phyloP scores from a whole-genome alignment of 2,113 vertebrate species.

The Reinhardtius hippoglossoides region DNA sequence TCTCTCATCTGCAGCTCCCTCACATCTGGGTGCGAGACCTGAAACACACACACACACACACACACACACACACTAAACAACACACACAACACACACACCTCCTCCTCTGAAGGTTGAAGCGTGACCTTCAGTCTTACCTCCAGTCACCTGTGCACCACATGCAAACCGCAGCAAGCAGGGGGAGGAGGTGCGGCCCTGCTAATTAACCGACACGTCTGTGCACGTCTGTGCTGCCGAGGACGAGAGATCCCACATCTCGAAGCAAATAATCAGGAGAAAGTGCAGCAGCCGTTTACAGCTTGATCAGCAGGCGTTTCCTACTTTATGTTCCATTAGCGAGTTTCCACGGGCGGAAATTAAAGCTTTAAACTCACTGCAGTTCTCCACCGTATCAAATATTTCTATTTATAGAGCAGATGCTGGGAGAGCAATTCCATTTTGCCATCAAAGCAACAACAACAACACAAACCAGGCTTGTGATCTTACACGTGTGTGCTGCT shows the following conservation, averaged over 20 bases:
- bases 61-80: slow-evolving; percentile 25
- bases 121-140: slow-evolving; percentile 29
- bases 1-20: slow-evolving; percentile 20
- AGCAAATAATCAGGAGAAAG: neutral
- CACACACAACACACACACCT: slow-evolving; percentile 7
- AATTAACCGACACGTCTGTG: neutral
- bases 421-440: neutral
- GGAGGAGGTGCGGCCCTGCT: neutral
- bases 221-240: neutral
- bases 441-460: neutral
- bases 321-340: neutral
- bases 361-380: neutral
- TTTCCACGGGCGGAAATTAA: too few species aligned
- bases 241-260: neutral
- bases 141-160: neutral
- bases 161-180: neutral
- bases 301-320: neutral
- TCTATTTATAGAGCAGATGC: neutral
- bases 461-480: too few species aligned
- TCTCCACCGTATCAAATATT: neutral
- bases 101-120: slow-evolving; percentile 18
- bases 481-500: neutral
- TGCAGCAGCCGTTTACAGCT: neutral
- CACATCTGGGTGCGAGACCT: slow-evolving; percentile 21
- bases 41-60: slow-evolving; percentile 22